Evolutionary conservation across 2,888 invertebrate species (phyloP).

Genomic region (Callosobruchus maculatus): DNA sequence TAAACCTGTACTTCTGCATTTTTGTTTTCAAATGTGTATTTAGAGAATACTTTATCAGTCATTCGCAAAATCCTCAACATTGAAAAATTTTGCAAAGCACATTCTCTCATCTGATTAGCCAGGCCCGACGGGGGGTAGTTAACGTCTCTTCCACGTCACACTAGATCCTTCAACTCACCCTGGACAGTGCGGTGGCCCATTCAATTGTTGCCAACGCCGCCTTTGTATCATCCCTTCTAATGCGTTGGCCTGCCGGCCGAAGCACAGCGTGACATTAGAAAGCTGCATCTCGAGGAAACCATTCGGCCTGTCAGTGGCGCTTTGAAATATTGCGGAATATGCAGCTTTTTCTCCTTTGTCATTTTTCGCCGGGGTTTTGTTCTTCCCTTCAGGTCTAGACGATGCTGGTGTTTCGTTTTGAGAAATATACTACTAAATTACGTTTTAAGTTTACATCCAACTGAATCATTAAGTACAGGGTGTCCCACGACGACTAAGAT

Average conservation of each 20-base stretch:
- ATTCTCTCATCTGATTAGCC: constrained; percentile 38
- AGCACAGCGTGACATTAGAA: constrained; percentile 42
- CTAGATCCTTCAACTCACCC: constrained; percentile 42
- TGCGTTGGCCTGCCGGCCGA: constrained; percentile 23
- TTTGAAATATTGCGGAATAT: constrained; percentile 42
- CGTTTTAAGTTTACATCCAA: background rate
- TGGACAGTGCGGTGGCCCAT: constrained; percentile 38
- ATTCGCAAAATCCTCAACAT: constrained; percentile 5
- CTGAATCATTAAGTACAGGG: too few relatives aligned
- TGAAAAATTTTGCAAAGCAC: background rate
- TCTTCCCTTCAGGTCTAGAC: background rate
- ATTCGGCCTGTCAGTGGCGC: constrained; percentile 44
- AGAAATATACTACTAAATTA: background rate
- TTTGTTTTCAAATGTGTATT: too few relatives aligned
- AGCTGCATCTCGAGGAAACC: constrained; percentile 46
- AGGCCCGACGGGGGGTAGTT: constrained; percentile 38
- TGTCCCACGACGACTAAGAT: too few relatives aligned
- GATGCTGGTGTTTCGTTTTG: background rate
- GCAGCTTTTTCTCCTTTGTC: constrained; percentile 1
- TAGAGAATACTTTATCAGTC: too few relatives aligned
- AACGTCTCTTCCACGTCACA: constrained; percentile 40
- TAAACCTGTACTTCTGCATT: too few relatives aligned
- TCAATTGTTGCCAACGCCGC: constrained; percentile 5
- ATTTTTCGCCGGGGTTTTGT: background rate
- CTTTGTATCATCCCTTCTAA: constrained; percentile 11